Percentiles rank a stretch among this genome's conserved stretches.
Conservation (phyloP, 2,888 invertebrate genomes). For the Unio pictorum region DNA sequence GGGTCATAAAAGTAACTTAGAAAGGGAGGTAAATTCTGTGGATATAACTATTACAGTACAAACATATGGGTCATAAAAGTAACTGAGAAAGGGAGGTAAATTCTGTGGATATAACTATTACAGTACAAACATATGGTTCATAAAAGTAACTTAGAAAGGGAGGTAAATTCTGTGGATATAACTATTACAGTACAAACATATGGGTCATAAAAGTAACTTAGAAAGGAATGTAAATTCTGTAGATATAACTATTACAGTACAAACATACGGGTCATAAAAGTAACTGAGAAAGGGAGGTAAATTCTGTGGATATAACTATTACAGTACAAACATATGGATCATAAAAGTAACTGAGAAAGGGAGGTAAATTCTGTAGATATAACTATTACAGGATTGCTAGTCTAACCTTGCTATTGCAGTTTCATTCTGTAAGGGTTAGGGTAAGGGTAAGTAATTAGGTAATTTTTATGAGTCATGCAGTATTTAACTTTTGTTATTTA, state of each 20-base stretch:
- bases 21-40: background rate
- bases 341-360: background rate
- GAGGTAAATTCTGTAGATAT: background rate
- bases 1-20: background rate
- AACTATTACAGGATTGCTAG: background rate
- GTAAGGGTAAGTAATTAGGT: too few species aligned
- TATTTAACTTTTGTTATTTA: too few species aligned
- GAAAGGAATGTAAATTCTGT: background rate
- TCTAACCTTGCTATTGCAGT: too few species aligned
- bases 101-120: background rate
- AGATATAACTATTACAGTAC: conserved; percentile 3
- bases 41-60: conserved; percentile 3
- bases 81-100: background rate
- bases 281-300: background rate
- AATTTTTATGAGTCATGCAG: too few species aligned
- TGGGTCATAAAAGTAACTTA: too few species aligned
- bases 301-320: background rate
- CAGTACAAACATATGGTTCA: conserved; percentile 1
- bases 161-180: background rate
- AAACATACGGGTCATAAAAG: background rate
- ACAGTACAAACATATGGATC: conserved; percentile 1
- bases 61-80: background rate
- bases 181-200: conserved; percentile 4
- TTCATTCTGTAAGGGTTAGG: too few species aligned
- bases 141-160: background rate